phyloP scores from a whole-genome alignment of 1,140 invertebrate species.

The Heterodera schachtii region DNA sequence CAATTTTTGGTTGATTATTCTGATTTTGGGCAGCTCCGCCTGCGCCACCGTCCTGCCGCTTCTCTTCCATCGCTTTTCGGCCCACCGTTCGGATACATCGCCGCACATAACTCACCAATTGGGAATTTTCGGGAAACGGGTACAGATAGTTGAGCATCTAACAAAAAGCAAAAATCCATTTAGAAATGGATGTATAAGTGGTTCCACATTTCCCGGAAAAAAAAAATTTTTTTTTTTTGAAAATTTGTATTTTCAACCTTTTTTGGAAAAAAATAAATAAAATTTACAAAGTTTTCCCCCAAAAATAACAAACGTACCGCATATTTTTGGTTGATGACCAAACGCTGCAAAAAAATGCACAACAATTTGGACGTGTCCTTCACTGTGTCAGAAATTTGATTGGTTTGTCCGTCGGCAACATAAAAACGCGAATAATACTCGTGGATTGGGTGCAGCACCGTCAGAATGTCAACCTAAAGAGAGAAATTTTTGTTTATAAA shows the following conservation, averaged over 20 bases:
- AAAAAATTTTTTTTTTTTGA: too few relatives aligned
- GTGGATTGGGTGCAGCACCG: constrained; percentile 28
- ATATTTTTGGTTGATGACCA: constrained; percentile 36
- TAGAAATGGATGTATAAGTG: too few relatives aligned
- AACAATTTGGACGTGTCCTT: constrained; percentile 29
- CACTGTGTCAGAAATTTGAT: constrained; percentile 22
- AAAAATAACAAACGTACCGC: constrained; percentile 8
- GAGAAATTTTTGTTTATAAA: neutral
- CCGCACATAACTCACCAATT: constrained; percentile 38
- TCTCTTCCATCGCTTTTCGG: constrained; percentile 21
- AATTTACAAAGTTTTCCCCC: too few relatives aligned
- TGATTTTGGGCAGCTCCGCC: constrained; percentile 1
- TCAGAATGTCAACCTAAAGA: constrained; percentile 29
- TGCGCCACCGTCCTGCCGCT: neutral
- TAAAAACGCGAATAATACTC: constrained; percentile 32
- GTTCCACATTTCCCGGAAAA: too few relatives aligned
- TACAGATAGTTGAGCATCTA: constrained; percentile 45
- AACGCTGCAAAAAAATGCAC: constrained; percentile 32
- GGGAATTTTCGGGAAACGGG: constrained; percentile 31
- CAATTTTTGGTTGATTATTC: neutral
- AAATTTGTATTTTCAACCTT: too few relatives aligned
- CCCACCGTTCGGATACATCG: constrained; percentile 39
- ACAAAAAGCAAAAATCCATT: constrained; percentile 5
- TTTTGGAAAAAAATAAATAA: too few relatives aligned
- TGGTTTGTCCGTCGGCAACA: constrained; percentile 15